Evolutionary conservation across 1,140 invertebrate genomes (phyloP).

Genomic region (Oryctes rhinoceros): DNA sequence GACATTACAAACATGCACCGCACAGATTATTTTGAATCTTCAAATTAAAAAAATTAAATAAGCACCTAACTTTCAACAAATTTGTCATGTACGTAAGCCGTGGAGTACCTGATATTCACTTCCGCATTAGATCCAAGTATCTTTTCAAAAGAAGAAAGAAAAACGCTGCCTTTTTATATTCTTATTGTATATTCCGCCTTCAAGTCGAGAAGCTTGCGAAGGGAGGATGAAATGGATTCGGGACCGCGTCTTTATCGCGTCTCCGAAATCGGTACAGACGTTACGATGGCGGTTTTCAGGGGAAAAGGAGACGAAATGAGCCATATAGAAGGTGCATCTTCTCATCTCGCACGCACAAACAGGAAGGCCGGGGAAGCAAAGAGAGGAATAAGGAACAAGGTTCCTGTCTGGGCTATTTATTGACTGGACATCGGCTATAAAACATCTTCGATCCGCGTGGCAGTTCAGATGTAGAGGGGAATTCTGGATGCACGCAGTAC

Average conservation of each 20-base stretch:
- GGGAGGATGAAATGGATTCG: neutral
- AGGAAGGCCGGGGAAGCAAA: neutral
- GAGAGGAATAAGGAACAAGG: slow-evolving; percentile 21
- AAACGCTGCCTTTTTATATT: slow-evolving; percentile 31
- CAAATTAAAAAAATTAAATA: no score
- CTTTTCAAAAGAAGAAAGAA: no score
- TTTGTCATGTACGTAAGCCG: no score
- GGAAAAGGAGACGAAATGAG: slow-evolving; percentile 24
- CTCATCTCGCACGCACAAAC: neutral
- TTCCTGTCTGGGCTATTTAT: slow-evolving; percentile 50
- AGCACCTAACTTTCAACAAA: no score
- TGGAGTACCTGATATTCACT: no score
- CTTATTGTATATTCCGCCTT: slow-evolving; percentile 53
- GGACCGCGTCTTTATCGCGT: neutral
- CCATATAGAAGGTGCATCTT: slow-evolving; percentile 38
- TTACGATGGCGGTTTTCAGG: slow-evolving; percentile 43
- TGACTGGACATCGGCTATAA: slow-evolving; percentile 56
- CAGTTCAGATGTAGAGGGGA: neutral
- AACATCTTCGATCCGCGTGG: slow-evolving; percentile 50
- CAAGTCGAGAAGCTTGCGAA: slow-evolving; percentile 26
- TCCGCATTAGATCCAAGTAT: no score
- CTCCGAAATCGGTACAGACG: slow-evolving; percentile 38
- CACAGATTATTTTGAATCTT: no score
- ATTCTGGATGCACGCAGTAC: neutral
- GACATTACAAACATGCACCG: no score